Percentiles rank a stretch among this genome's conserved stretches.
Evolutionary conservation across 1,140 invertebrate genomes (phyloP).

Genomic region (Danaus plexippus): DNA sequence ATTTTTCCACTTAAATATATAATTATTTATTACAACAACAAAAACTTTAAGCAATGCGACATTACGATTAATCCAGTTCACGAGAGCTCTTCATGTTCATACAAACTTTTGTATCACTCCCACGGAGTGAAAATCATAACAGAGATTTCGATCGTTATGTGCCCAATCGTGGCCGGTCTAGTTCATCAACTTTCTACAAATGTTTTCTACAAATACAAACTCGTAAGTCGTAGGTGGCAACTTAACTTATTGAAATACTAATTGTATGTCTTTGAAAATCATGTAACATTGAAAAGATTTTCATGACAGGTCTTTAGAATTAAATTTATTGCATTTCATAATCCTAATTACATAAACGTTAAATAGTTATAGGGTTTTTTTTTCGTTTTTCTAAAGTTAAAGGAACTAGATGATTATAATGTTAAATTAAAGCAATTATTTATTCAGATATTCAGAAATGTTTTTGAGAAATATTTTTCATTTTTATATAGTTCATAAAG

Average conservation of each 20-base stretch:
- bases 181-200: slow-evolving; percentile 64
- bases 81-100: slow-evolving; percentile 4
- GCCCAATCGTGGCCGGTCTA: slow-evolving; percentile 49
- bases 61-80: slow-evolving; percentile 2
- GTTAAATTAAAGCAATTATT: too few species aligned
- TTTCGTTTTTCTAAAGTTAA: too few species aligned
- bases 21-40: neutral
- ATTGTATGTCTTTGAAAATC: too few species aligned
- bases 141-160: slow-evolving; percentile 44
- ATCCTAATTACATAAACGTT: too few species aligned
- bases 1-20: too few species aligned
- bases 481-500: slow-evolving; percentile 29
- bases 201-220: slow-evolving; percentile 50
- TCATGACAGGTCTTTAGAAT: too few species aligned
- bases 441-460: too few species aligned
- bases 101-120: slow-evolving; percentile 23
- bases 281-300: too few species aligned
- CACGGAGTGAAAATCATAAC: slow-evolving; percentile 47
- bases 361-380: too few species aligned
- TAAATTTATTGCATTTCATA: too few species aligned
- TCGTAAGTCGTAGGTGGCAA: slow-evolving; percentile 51
- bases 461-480: too few species aligned
- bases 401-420: too few species aligned
- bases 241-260: slow-evolving; percentile 11
- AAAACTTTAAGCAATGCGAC: neutral